Base-by-base conservation (phyloP, 2,797 vertebrate genomes). In the Graptemys geographica region DNA sequence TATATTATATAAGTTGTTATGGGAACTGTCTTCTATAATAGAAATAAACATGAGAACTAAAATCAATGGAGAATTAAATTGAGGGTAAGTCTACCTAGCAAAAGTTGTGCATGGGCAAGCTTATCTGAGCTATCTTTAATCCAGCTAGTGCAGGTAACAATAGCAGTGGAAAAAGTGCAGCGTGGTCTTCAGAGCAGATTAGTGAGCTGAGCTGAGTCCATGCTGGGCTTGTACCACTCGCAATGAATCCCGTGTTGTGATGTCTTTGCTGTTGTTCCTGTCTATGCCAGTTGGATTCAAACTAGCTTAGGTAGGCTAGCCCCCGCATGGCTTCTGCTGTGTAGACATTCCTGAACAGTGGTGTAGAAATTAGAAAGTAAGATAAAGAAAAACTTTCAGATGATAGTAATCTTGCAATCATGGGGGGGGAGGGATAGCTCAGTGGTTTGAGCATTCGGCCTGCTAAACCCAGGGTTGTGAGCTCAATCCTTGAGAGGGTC, bases 11-110 rank as follows among this genome's bases (percentile, higher is more conserved):
- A 85, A 15, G 6, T 41, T 91, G 86, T 89, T 93, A 65, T 92
- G 33, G 85, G 55, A 90, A n/a, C n/a, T 33, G 11, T 83, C 3
- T 91, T 83, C 53, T 79, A 88, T 92, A 84, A 56, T 25, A 13
- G 52, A 41, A 56, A 84, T 57, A 81, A 83, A 55, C 49, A 51
- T 81, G 81, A 57, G 51, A 89, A 90, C n/a, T 90, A 72, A 89
- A 91, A 90, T 89, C 65, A n/a, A 4, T 62, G 2, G n/a, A 84
- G 88, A 97, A 90, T 21, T 91, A 51, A 85, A 80, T 94, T 81
- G 59, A 62, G 59, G 59, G 59, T 33, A 62, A 62, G 31, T 62
- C 31, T 8, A 33, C 31, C 15, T 8, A 62, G 31, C 31, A 62
- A 33, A 62, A 33, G 31, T 31, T 62, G 13, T 62, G 59, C 59